These are phyloP conservation scores for Fregetta grallaria DNA, from an alignment of 2,113 vertebrate genomes.

Conservation along the genomic window DNA sequence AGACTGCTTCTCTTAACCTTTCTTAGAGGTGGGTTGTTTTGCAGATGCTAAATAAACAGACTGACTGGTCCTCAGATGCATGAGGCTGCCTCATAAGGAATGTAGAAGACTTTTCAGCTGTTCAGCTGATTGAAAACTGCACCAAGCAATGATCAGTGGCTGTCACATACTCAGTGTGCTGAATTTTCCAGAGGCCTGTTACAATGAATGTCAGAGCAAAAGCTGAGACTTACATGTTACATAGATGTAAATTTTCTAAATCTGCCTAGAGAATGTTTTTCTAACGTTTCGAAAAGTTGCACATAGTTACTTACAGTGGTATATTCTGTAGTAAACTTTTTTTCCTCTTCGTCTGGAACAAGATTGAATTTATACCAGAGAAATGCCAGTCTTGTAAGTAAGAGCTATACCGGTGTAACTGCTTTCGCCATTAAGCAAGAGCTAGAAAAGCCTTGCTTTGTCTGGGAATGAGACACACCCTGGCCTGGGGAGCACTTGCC, in stretches of 20 bases:
- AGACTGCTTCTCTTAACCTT: not conserved
- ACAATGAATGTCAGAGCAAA: not conserved
- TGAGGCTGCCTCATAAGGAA: not conserved
- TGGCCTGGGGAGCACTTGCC: not conserved
- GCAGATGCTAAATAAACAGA: not conserved
- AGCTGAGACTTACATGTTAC: not conserved
- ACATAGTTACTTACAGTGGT: rapidly evolving
- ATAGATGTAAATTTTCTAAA: not conserved
- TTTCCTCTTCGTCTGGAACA: not conserved
- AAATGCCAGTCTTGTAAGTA: not conserved
- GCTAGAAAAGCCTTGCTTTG: not conserved
- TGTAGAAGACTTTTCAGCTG: not conserved
- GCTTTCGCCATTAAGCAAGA: not conserved
- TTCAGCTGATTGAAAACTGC: not conserved
- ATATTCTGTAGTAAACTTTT: not conserved
- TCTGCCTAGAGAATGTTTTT: not conserved
- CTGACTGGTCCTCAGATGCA: rapidly evolving
- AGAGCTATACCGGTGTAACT: not conserved
- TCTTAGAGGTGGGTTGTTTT: not conserved
- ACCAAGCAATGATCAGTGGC: not conserved
- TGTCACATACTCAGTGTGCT: not conserved
- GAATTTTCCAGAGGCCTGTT: not conserved
- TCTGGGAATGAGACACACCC: slow-evolving; percentile 1
- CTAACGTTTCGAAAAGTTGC: rapidly evolving
- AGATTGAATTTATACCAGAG: not conserved